These are phyloP conservation scores for Cheilosia grossa DNA, from an alignment of 2,888 invertebrate genomes.

Conservation along the genomic window DNA sequence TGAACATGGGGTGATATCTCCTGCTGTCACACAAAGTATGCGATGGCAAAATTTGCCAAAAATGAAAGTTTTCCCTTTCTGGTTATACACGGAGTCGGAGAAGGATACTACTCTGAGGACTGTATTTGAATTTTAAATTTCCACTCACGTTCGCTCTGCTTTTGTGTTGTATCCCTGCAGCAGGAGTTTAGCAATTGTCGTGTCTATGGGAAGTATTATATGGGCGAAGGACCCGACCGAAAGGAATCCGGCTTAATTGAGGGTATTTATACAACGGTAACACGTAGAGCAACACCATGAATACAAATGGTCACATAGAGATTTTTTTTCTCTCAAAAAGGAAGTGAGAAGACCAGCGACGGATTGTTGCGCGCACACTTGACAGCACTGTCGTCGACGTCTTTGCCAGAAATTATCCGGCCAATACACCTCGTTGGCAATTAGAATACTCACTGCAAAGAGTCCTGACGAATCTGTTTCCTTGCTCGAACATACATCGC, in stretches of 20 bases:
- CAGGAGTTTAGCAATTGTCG: constrained; percentile 41
- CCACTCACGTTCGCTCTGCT: constrained; percentile 61
- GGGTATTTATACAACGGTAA: constrained; percentile 74
- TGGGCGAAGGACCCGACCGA: constrained; percentile 51
- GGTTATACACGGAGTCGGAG: background rate
- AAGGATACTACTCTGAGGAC: constrained; percentile 12
- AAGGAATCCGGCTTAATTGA: constrained; percentile 72
- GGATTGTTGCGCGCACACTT: constrained; percentile 47
- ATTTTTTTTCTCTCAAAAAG: constrained; percentile 7
- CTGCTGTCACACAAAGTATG: constrained; percentile 48
- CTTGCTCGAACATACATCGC: constrained; percentile 83
- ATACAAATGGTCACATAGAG: constrained; percentile 50
- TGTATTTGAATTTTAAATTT: constrained; percentile 78
- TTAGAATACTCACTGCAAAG: constrained; percentile 81
- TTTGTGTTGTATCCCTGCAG: constrained; percentile 35
- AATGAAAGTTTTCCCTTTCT: constrained; percentile 38
- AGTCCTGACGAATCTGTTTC: constrained; percentile 83
- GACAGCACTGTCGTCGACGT: constrained; percentile 37
- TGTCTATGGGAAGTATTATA: constrained; percentile 26
- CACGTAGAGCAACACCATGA: constrained; percentile 64
- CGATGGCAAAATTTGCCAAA: constrained; percentile 42
- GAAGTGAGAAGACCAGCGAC: background rate
- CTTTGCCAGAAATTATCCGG: constrained; percentile 49
- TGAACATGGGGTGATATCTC: constrained; percentile 45
- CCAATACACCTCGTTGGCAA: constrained; percentile 59